A percentile compares a stretch with the other conserved stretches of the same genome.
Conservation (phyloP, 2,888 invertebrate genomes). For the Noctuana brunneofusca region DNA sequence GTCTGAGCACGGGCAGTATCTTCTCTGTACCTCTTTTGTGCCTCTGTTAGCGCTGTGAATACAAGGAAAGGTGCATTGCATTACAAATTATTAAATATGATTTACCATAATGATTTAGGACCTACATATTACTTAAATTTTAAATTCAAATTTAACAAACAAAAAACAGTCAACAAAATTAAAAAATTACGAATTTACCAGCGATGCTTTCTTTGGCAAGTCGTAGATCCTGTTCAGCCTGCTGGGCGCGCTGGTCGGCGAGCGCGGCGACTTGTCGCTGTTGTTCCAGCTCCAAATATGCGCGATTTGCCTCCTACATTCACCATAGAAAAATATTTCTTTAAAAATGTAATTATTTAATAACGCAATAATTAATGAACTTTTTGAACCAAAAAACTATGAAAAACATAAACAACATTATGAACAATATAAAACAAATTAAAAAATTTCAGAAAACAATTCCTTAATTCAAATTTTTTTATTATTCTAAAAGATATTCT, state of each 20-base stretch:
- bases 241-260: constrained; percentile 74
- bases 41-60: constrained; percentile 63
- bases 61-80: neutral
- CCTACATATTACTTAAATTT: too few species aligned
- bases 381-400: too few species aligned
- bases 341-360: too few species aligned
- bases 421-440: too few species aligned
- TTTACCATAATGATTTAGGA: neutral
- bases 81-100: neutral
- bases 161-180: neutral
- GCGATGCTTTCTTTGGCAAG: constrained; percentile 61
- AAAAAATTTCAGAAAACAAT: too few species aligned
- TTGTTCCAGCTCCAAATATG: constrained; percentile 79
- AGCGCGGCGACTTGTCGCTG: constrained; percentile 71
- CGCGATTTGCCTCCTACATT: constrained; percentile 77
- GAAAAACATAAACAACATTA: too few species aligned
- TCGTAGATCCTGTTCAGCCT: constrained; percentile 66
- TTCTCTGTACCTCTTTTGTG: constrained; percentile 79
- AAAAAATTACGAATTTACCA: constrained; percentile 43
- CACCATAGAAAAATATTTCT: neutral
- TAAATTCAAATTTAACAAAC: too few species aligned
- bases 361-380: too few species aligned
- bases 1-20: constrained; percentile 61
- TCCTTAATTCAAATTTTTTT: too few species aligned
- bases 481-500: too few species aligned